These are phyloP conservation scores for Callosobruchus maculatus DNA, from an alignment of 2,888 invertebrate species.

Conservation along the genomic window DNA sequence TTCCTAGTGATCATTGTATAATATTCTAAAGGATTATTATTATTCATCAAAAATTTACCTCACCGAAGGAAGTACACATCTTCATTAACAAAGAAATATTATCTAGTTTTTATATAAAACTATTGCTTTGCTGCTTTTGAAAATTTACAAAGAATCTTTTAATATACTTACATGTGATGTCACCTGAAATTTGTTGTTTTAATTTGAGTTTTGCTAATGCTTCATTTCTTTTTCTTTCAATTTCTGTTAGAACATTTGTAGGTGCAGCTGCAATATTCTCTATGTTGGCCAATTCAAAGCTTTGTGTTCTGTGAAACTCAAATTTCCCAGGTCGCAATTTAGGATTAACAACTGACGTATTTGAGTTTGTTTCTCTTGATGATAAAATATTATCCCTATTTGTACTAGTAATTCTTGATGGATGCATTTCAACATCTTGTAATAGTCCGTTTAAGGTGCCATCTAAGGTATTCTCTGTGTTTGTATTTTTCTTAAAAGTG, in stretches of 20 bases:
- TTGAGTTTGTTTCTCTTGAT: neutral
- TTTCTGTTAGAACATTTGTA: constrained; percentile 58
- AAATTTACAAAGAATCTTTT: neutral
- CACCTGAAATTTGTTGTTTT: constrained; percentile 40
- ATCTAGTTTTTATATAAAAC: too few species aligned
- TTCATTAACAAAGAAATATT: too few species aligned
- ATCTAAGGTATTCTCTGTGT: constrained; percentile 2
- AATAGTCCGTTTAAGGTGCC: neutral
- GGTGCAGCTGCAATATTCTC: constrained; percentile 15
- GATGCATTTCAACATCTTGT: neutral
- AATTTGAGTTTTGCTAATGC: constrained; percentile 59
- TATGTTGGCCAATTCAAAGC: constrained; percentile 30
- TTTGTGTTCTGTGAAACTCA: constrained; percentile 35
- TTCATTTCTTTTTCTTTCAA: constrained; percentile 58
- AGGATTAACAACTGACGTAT: neutral
- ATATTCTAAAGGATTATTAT: too few species aligned
- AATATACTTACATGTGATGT: constrained; percentile 15
- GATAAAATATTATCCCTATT: neutral
- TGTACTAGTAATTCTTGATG: neutral
- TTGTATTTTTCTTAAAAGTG: neutral
- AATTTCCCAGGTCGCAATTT: constrained; percentile 20
- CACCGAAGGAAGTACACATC: too few species aligned
- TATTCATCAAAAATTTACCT: too few species aligned
- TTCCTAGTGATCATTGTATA: too few species aligned
- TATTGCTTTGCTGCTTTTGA: too few species aligned